Percentiles rank a stretch among this genome's conserved stretches.
Conservation (phyloP, 1,140 invertebrate genomes). For the Adelges cooleyi region DNA sequence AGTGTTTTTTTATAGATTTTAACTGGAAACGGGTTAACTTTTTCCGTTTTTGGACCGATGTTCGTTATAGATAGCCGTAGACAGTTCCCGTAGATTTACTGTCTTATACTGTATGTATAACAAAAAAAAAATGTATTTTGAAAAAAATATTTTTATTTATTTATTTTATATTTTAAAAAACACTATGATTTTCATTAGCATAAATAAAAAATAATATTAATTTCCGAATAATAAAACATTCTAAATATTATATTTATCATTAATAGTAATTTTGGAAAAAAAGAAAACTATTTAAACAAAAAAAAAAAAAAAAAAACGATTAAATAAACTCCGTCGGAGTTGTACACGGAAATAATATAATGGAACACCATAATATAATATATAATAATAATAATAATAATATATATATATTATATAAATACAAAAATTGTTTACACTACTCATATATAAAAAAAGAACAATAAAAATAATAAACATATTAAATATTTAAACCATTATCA, state of each 20-base stretch:
- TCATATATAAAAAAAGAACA: slow-evolving; percentile 11
- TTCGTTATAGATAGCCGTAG: no score
- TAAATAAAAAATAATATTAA: slow-evolving; percentile 3
- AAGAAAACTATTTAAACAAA: not conserved
- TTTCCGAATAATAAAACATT: not conserved
- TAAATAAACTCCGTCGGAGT: not conserved
- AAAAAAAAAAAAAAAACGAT: not conserved
- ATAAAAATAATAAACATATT: no score
- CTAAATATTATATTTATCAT: not conserved
- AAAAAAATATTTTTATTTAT: not conserved
- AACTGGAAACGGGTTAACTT: no score
- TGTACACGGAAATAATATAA: not conserved
- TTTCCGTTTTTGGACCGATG: no score
- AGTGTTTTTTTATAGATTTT: no score
- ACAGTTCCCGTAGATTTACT: no score
- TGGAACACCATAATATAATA: not conserved
- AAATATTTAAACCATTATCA: slow-evolving; percentile 11
- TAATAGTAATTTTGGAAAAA: slow-evolving; percentile 5
- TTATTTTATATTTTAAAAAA: slow-evolving; percentile 18
- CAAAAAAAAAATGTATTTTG: not conserved
- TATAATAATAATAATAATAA: not conserved
- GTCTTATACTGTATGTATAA: no score
- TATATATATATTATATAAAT: not conserved
- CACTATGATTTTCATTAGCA: not conserved
- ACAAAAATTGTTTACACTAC: not conserved